Conservation (phyloP, 1,140 invertebrate species). For the Microplitis mediator region DNA sequence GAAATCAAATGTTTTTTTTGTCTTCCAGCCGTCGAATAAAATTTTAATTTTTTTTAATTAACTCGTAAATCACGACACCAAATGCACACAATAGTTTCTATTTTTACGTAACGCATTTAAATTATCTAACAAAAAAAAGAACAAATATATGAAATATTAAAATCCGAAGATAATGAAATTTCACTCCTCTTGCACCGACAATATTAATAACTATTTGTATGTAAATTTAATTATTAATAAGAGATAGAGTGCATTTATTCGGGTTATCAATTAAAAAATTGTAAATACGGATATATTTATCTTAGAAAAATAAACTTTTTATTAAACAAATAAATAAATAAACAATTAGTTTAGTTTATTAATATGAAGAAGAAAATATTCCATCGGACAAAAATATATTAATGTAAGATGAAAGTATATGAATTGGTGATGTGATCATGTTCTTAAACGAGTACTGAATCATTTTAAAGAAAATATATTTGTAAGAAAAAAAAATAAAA, state of each 20-base stretch:
- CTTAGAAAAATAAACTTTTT: constrained; percentile 10
- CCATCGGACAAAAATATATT: too few relatives aligned
- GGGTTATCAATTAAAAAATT: constrained; percentile 6
- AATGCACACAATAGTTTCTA: too few relatives aligned
- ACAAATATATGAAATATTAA: not conserved
- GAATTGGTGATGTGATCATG: too few relatives aligned
- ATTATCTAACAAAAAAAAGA: not conserved
- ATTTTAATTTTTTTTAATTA: not conserved
- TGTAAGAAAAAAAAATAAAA: too few relatives aligned
- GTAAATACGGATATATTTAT: constrained; percentile 26
- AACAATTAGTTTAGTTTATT: too few relatives aligned
- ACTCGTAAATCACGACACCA: not conserved
- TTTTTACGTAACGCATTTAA: too few relatives aligned
- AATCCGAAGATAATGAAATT: not conserved
- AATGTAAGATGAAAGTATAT: too few relatives aligned
- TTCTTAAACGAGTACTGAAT: too few relatives aligned
- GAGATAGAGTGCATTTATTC: constrained; percentile 7
- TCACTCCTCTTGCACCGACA: not conserved
- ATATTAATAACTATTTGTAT: not conserved
- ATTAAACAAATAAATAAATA: not conserved
- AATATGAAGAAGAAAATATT: too few relatives aligned
- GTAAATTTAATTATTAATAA: constrained; percentile 13
- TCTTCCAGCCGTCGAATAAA: not conserved
- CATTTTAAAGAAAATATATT: too few relatives aligned
- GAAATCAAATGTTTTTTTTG: not conserved